Evolutionary conservation across 2,113 vertebrate species (phyloP).

Genomic region (Ondatra zibethicus): DNA sequence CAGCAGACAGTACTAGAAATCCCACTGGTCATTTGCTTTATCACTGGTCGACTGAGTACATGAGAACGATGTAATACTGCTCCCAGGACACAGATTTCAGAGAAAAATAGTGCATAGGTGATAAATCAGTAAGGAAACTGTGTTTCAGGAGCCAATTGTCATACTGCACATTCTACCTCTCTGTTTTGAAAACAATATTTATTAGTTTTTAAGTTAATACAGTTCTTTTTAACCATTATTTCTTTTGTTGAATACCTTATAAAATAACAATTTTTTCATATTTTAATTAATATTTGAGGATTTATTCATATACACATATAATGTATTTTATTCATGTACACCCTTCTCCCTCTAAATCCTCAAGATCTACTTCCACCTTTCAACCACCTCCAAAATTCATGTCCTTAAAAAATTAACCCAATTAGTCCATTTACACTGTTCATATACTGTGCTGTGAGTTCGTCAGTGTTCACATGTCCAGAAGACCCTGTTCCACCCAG

Average conservation of each 20-base stretch:
- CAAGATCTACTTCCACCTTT: background rate
- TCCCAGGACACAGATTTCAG: background rate
- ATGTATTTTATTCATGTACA: background rate
- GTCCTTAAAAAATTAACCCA: background rate
- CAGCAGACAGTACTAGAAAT: background rate
- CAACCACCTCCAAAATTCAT: background rate
- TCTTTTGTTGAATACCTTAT: background rate
- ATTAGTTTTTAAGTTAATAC: background rate
- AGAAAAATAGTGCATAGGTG: background rate
- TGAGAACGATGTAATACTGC: background rate
- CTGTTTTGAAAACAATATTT: background rate
- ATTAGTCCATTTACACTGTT: background rate
- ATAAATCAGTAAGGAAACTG: background rate
- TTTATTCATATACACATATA: background rate
- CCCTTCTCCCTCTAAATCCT: background rate
- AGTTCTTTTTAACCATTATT: background rate
- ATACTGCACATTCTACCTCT: background rate
- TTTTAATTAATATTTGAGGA: background rate
- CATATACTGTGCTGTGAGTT: background rate
- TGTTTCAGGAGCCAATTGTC: conserved; percentile 14
- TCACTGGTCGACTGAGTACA: background rate
- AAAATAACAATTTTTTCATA: background rate
- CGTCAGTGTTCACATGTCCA: background rate
- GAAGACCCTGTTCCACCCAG: background rate
- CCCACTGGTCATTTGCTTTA: background rate